These are phyloP conservation scores for Chamaetylas fuelleborni DNA, from an alignment of 2,113 vertebrate genomes.

Conservation along the genomic window DNA sequence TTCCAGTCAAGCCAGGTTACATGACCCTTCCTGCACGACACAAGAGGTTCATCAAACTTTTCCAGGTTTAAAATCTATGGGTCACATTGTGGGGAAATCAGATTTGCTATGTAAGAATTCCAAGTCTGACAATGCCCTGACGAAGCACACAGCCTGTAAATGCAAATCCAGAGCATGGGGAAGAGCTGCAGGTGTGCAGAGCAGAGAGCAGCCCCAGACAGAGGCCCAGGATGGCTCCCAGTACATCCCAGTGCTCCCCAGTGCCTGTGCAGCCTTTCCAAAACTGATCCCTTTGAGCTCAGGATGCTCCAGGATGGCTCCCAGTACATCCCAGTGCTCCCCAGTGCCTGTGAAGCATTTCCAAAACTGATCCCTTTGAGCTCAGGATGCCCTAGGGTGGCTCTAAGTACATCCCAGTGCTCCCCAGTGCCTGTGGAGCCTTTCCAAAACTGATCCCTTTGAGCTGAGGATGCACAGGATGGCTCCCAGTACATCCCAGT, in stretches of 20 bases:
- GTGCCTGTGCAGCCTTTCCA: too few relatives aligned
- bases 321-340: too few relatives aligned
- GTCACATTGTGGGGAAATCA: not conserved
- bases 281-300: too few relatives aligned
- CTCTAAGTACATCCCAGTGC: rapidly evolving
- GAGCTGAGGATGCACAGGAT: not conserved
- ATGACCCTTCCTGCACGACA: not conserved
- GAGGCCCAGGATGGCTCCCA: not conserved
- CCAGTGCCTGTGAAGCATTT: too few relatives aligned
- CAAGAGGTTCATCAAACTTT: not conserved
- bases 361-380: too few relatives aligned
- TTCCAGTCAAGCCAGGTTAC: not conserved
- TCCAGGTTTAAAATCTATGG: not conserved
- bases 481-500: not conserved
- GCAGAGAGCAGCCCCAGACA: not conserved
- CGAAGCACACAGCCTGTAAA: rapidly evolving
- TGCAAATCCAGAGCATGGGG: not conserved
- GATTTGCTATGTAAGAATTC: not conserved
- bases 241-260: too few relatives aligned
- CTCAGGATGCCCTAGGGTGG: too few relatives aligned
- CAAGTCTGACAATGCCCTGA: not conserved
- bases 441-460: not conserved
- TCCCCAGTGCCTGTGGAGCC: not conserved
- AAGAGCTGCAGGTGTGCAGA: not conserved
- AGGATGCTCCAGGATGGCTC: too few relatives aligned